Base-by-base conservation (phyloP, 2,888 invertebrate species). In the Trissonchulus sp. region DNA sequence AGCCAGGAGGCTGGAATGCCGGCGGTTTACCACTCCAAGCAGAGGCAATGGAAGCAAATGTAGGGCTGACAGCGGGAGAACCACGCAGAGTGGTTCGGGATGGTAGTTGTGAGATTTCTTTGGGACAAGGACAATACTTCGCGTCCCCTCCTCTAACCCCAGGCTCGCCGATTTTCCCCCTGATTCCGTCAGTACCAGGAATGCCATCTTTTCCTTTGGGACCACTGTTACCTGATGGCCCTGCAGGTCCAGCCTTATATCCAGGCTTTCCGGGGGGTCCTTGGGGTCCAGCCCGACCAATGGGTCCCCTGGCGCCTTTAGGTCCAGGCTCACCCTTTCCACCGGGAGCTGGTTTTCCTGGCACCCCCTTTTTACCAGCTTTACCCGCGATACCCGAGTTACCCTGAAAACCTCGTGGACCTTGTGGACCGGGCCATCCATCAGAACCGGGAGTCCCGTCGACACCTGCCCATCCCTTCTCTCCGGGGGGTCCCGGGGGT, bases 101-200 rank as follows among this genome's bases (percentile, higher is more conserved):
- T n/a, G n/a, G n/a, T 3, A 69, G 71, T 23, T 34, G 34, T n/a
- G 36, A 36, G 15, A 69, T 69, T 69, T 69, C 71, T 36, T 69
- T 69, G 33, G 71, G 71, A 36, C 71, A 69, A n/a, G 71, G 71
- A 37, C 71, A 69, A n/a, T 69, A 69, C n/a, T 69, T 69, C 8
- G 71, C 71, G 34, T 69, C 71, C 15, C 71, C 71, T 3, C 71
- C 71, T 2, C 35, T n/a, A n/a, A 69, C 71, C n/a, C 71, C 71
- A 8, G 2, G 35, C 2, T 34, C 36, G 8, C 71, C 71, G n/a
- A 35, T n/a, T n/a, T 31, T 28, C 3, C 71, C 71, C n/a, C 23
- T 69, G 2, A n/a, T 35, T 36, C 71, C 71, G 37, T 69, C 71
- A 35, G 37, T 69, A 3, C 71, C 71, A n/a, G 71, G 71, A 36